Conservation (phyloP, 2,113 vertebrate species). For the Menura novaehollandiae region DNA sequence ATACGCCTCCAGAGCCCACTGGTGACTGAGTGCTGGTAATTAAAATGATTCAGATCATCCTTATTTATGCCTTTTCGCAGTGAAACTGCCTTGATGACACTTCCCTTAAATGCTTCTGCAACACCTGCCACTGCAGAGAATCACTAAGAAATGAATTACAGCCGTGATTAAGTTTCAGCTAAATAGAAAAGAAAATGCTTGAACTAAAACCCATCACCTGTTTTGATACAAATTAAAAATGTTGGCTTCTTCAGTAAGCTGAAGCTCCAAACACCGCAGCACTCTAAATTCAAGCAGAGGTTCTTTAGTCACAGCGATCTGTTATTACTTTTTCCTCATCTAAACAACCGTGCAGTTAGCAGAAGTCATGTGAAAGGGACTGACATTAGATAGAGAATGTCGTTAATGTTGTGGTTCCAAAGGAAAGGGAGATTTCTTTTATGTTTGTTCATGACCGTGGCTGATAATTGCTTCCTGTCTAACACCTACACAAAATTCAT, state of each 20-base stretch:
- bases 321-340: not conserved
- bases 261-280: not conserved
- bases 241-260: not conserved
- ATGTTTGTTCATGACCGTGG: not conserved
- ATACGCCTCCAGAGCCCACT: not conserved
- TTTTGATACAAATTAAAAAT: not conserved
- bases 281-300: not conserved
- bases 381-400: slow-evolving; percentile 41
- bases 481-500: slow-evolving; percentile 71
- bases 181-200: not conserved
- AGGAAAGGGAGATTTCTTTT: slow-evolving; percentile 59
- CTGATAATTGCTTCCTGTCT: slow-evolving; percentile 71
- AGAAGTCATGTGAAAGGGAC: slow-evolving; percentile 8
- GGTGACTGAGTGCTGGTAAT: not conserved
- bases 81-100: not conserved
- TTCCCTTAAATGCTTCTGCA: not conserved
- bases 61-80: not conserved
- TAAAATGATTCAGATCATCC: not conserved
- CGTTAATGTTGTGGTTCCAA: slow-evolving; percentile 42
- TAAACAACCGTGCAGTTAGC: slow-evolving; percentile 17
- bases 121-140: not conserved
- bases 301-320: not conserved
- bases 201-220: not conserved
- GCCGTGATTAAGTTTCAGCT: not conserved
- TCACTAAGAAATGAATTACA: not conserved